phyloP scores from a whole-genome alignment of 2,888 invertebrate species.

The Lacanobia oleracea region DNA sequence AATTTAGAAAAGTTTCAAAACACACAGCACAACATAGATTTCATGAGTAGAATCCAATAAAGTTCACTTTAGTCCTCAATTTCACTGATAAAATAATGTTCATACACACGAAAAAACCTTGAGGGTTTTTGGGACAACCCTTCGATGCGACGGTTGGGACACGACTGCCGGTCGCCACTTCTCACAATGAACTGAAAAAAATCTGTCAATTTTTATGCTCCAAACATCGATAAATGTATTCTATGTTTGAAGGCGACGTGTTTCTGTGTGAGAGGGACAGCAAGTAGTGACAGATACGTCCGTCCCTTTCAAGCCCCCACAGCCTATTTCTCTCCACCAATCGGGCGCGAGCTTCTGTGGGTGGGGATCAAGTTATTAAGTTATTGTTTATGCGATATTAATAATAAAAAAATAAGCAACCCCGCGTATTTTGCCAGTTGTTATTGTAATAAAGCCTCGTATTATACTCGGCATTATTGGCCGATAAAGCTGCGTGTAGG shows the following conservation, averaged over 20 bases:
- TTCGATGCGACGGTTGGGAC: slow-evolving; percentile 72
- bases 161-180: slow-evolving; percentile 76
- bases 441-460: slow-evolving; percentile 81
- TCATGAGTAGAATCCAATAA: slow-evolving; percentile 67
- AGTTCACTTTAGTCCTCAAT: slow-evolving; percentile 71
- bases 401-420: slow-evolving; percentile 88
- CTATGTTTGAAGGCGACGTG: slow-evolving; percentile 88
- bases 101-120: slow-evolving; percentile 69
- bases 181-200: slow-evolving; percentile 90
- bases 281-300: slow-evolving; percentile 71
- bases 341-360: slow-evolving; percentile 83
- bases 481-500: slow-evolving; percentile 81
- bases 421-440: slow-evolving; percentile 75
- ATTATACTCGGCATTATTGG: slow-evolving; percentile 79
- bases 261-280: slow-evolving; percentile 80
- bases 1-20: slow-evolving; percentile 62
- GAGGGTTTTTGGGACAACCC: slow-evolving; percentile 80
- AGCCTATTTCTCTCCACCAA: slow-evolving; percentile 89
- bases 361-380: slow-evolving; percentile 89
- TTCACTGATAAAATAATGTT: slow-evolving; percentile 64
- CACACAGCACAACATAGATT: slow-evolving; percentile 73
- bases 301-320: slow-evolving; percentile 83
- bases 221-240: slow-evolving; percentile 90
- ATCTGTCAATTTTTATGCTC: slow-evolving; percentile 91
- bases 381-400: slow-evolving; percentile 90